Evolutionary conservation across 2,113 vertebrate species (phyloP).

Genomic region (Calonectris borealis): DNA sequence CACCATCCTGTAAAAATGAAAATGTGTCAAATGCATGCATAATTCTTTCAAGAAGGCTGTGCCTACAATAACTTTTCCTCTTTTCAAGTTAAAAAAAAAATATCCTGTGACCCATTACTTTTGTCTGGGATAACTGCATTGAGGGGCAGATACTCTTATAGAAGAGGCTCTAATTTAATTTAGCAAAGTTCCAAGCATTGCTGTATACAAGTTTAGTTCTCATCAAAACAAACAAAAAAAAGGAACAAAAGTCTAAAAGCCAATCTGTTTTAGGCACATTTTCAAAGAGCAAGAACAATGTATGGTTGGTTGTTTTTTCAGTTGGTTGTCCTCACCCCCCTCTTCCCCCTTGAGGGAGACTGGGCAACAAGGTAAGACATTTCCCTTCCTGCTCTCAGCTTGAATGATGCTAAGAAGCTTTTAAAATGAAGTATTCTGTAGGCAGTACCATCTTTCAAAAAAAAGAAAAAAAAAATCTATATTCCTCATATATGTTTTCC

Average conservation of each 20-base stretch:
- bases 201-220: not conserved
- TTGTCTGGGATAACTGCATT: not conserved
- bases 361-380: not conserved
- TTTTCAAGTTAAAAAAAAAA: not conserved
- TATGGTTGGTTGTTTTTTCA: not conserved
- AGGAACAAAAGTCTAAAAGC: not conserved
- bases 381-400: not conserved
- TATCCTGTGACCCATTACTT: not conserved
- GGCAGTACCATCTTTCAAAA: not conserved
- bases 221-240: not conserved
- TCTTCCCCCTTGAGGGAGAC: not conserved
- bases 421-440: not conserved
- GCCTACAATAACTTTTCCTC: not conserved
- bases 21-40: constrained; percentile 1
- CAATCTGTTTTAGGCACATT: not conserved
- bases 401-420: not conserved
- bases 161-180: not conserved
- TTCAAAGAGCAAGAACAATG: not conserved
- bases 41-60: not conserved
- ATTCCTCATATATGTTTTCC: not conserved
- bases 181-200: not conserved
- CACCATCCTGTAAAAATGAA: constrained; percentile 10
- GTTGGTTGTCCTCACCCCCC: no score
- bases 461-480: not conserved
- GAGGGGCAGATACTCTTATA: not conserved